These are phyloP conservation scores for Iguana delicatissima DNA, from an alignment of 2,797 vertebrate species.

Conservation along the genomic window DNA sequence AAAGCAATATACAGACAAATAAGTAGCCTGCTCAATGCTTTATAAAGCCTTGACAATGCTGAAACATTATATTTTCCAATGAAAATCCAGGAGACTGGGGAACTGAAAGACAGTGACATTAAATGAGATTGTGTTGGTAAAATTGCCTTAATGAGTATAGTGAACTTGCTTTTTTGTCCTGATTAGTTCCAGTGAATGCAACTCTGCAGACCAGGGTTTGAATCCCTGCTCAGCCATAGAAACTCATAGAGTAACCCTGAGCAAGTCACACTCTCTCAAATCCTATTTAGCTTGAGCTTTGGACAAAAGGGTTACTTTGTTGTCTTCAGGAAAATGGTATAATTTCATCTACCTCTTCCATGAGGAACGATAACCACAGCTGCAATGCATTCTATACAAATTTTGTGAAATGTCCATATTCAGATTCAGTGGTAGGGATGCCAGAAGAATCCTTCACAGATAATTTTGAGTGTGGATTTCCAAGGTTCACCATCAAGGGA, in stretches of 20 bases:
- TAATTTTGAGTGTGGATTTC: too few species aligned
- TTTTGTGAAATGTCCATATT: neutral
- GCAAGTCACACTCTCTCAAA: neutral
- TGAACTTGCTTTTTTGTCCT: neutral
- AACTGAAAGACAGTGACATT: constrained; percentile 28
- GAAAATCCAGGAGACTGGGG: constrained; percentile 30
- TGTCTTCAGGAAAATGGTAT: constrained; percentile 9
- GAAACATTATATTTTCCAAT: constrained; percentile 29
- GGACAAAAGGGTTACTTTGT: neutral
- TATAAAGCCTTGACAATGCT: neutral
- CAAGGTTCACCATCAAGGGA: too few species aligned
- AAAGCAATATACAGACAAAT: constrained; percentile 22
- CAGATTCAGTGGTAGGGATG: neutral
- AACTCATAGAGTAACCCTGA: too few species aligned
- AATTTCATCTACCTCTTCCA: neutral
- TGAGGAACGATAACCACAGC: neutral
- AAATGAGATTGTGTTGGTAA: neutral
- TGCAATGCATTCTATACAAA: neutral
- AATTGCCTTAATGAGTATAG: neutral
- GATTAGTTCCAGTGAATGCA: neutral
- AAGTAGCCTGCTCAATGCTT: neutral
- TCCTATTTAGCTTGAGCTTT: neutral
- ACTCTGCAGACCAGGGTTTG: too few species aligned
- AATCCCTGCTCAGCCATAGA: too few species aligned
- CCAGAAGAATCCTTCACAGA: too few species aligned